Evolutionary conservation across 2,113 vertebrate genomes (phyloP).

Genomic region (Equus quagga): DNA sequence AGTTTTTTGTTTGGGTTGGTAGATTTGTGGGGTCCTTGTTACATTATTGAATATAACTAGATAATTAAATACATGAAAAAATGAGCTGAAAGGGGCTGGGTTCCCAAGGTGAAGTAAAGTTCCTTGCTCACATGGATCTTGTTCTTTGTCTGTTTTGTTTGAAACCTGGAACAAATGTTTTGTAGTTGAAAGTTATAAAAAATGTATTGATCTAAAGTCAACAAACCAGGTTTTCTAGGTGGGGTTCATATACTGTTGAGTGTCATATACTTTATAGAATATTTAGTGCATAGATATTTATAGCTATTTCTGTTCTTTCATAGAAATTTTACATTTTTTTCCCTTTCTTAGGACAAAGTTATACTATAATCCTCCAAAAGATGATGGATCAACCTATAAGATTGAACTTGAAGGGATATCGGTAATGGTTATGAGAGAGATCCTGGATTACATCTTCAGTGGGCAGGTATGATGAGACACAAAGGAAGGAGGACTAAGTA

Average conservation of each 20-base stretch:
- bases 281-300: conserved; percentile 50
- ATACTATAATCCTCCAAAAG: conserved; percentile 98
- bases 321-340: conserved; percentile 78
- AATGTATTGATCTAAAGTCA: not conserved
- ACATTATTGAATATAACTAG: not conserved
- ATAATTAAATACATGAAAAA: not conserved
- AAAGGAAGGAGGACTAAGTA: not conserved
- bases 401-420: conserved; percentile 98
- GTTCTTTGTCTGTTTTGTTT: not conserved
- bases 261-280: conserved; percentile 20
- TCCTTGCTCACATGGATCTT: not conserved
- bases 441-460: conserved; percentile 98
- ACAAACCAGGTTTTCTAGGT: conserved; percentile 12
- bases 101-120: not conserved
- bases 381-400: conserved; percentile 95
- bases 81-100: not conserved
- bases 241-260: not conserved
- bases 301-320: conserved; percentile 54
- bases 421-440: conserved; percentile 96
- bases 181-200: conserved; percentile 13
- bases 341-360: conserved; percentile 94
- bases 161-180: not conserved
- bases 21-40: not conserved
- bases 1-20: not conserved
- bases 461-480: conserved; percentile 91